Evolutionary conservation across 2,797 vertebrate genomes (phyloP).

Genomic region (Distichodus sexfasciatus): DNA sequence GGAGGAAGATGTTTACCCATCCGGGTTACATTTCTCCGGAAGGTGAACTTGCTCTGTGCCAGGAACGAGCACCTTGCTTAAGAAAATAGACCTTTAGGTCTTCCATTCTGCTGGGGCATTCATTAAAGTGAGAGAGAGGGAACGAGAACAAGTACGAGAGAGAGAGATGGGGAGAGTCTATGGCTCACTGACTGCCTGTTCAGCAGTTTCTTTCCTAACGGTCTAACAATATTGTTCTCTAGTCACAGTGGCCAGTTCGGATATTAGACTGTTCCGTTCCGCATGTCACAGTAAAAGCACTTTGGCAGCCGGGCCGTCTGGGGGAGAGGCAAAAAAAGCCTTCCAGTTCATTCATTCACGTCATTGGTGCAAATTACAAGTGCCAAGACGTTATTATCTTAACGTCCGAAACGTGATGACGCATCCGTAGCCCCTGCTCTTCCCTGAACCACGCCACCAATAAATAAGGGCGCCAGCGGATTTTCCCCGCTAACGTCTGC

Average conservation of each 20-base stretch:
- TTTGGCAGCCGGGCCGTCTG: constrained; percentile 55
- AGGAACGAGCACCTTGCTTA: constrained; percentile 41
- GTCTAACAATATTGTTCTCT: constrained; percentile 51
- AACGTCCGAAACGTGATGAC: constrained; percentile 50
- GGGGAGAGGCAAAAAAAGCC: constrained; percentile 32
- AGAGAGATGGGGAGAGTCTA: constrained; percentile 28
- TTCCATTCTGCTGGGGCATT: constrained; percentile 24
- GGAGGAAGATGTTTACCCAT: constrained; percentile 40
- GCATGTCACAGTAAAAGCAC: constrained; percentile 55
- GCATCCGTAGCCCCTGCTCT: constrained; percentile 48
- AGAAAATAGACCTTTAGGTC: constrained; percentile 33
- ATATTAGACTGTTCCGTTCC: constrained; percentile 59
- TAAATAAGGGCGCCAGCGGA: constrained; percentile 46
- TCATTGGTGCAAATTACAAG: constrained; percentile 63
- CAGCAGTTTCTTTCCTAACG: constrained; percentile 52
- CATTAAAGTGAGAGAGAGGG: constrained; percentile 36
- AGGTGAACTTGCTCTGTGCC: constrained; percentile 12
- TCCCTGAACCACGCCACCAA: constrained; percentile 19
- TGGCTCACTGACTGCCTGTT: constrained; percentile 53
- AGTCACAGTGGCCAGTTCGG: constrained; percentile 54
- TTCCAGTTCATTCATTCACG: constrained; percentile 55
- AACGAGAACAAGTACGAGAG: not conserved
- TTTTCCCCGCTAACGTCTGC: constrained; percentile 56
- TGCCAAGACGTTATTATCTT: constrained; percentile 49
- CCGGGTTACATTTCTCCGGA: constrained; percentile 13